Evolutionary conservation across 23 tunicate genomes (phyloP), one percentile per base, ranked within the genome.

Genomic region (Trididemnum nubilum): DNA sequence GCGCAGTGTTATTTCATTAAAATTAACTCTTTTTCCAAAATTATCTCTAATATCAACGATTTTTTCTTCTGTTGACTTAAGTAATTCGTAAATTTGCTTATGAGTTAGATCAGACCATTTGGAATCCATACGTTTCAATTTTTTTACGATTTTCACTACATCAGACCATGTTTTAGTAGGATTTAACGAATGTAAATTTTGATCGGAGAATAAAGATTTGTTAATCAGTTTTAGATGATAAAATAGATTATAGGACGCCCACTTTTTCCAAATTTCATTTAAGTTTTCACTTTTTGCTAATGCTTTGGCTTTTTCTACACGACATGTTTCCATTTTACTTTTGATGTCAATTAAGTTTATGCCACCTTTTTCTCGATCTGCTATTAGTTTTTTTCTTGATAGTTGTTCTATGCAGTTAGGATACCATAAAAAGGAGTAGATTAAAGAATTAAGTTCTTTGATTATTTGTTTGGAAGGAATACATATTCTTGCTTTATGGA

Each of bases 401-500:
- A 61, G 21, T 12, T 61, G 21, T 61, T 61, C 67, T 4, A 61
- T 61, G 4, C 29, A 26, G n/a, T 61, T n/a, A 12, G 27, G 27
- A 15, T 44, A 44, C 54, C 9, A 44, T 44, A 44, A 44, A 44
- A 44, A 44, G 9, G 9, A 9, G 15, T 7, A 44, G 9, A 44
- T 9, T 44, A 44, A 7, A 7, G 54, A 9, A 15, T 44, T 44
- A 15, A 44, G 9, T 44, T 44, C 54, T 44, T 44, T 44, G 12
- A 44, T 7, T 7, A 15, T 44, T 44, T 44, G 9, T 12, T n/a
- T 61, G 7, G 39, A 3, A 28, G 74, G 74, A 15, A 31, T 69
- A 27, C n/a, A n/a, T 5, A 32, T 29, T 69, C 37, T 69, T 7
- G 74, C 74, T 32, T 15, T 69, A 32, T 69, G 74, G 3, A 73